Evolutionary conservation across 1,140 invertebrate genomes (phyloP), one percentile per base, ranked within the genome.

Genomic region (Drosophila leontia): DNA sequence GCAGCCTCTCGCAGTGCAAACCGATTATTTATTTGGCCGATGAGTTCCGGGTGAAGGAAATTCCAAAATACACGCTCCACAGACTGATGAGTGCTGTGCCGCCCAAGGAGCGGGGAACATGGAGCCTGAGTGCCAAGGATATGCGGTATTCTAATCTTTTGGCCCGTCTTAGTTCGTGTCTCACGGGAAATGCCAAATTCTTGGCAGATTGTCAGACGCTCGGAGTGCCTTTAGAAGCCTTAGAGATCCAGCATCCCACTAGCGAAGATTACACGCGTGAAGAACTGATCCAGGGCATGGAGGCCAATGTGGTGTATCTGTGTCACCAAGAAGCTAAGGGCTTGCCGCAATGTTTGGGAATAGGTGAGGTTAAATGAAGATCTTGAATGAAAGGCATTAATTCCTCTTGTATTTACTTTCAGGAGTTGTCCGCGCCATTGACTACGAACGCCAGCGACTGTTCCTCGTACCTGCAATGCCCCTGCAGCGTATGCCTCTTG

Each of bases 271-370:
- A 67, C 19, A 34, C 51, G 3, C 55, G 60, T 0, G 59, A 81
- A 9, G 77, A 87, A 19, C 50, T 91, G 11, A 65, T 91, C 12
- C 47, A 69, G 3, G 75, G 88, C 3, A 61, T 91, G 34, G 91
- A 93, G 45, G 92, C 78, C 3, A 92, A 93, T 78, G 26, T 93
- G 37, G 92, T 93, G 19, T 92, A 90, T 68, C 53, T 93, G 13
- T 50, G 47, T 8, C 44, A 32, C 32, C 37, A 58, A 3, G 51
- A 23, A 19, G 59, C 15, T 26, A 32, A 35, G 29, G 50, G 47
- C 2, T 19, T 53, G n/a, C 34, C 80, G 2, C 58, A 86, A 56
- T 93, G 92, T 39, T 67, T 84, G 19, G 92, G 92, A 23, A 79
- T 93, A 35, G 92, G 92, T 92, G 63, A 74, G 67, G 19, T n/a